Evolutionary conservation across 1,140 invertebrate genomes (phyloP).

Genomic region (Campoletis sonorensis): DNA sequence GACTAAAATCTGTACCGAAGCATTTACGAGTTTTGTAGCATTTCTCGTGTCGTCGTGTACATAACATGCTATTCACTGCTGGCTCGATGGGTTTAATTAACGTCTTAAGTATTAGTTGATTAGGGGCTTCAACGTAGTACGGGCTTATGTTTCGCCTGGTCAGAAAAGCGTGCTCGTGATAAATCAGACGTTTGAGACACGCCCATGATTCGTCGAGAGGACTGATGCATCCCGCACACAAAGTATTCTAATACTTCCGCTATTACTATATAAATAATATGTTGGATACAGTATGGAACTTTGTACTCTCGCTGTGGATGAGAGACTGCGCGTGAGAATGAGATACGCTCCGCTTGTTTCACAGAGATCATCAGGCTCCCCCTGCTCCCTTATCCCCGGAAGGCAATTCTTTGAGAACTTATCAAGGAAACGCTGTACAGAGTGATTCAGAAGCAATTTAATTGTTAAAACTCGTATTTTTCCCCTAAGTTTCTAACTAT

Average conservation of each 20-base stretch:
- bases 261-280: slow-evolving; percentile 20
- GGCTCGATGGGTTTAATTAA: slow-evolving; percentile 54
- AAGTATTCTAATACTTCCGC: slow-evolving; percentile 45
- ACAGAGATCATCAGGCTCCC: not conserved
- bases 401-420: slow-evolving; percentile 29
- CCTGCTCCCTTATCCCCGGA: not conserved
- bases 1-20: slow-evolving; percentile 18
- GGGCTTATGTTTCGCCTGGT: not conserved
- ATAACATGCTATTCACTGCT: slow-evolving; percentile 30
- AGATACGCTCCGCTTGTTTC: slow-evolving; percentile 39
- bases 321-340: slow-evolving; percentile 39
- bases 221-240: slow-evolving; percentile 28
- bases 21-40: slow-evolving; percentile 41
- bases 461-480: no score
- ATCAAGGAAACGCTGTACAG: slow-evolving; percentile 34
- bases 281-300: not conserved
- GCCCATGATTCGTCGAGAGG: slow-evolving; percentile 52
- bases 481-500: no score
- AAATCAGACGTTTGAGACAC: slow-evolving; percentile 50
- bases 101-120: slow-evolving; percentile 57
- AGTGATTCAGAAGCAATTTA: slow-evolving; percentile 15
- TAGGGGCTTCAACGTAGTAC: slow-evolving; percentile 51
- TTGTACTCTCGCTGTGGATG: not conserved
- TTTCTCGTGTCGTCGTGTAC: slow-evolving; percentile 12
- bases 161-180: slow-evolving; percentile 45